Percentiles rank a stretch among this genome's conserved stretches.
phyloP scores from a whole-genome alignment of 2,113 vertebrate genomes.

The Meles meles region DNA sequence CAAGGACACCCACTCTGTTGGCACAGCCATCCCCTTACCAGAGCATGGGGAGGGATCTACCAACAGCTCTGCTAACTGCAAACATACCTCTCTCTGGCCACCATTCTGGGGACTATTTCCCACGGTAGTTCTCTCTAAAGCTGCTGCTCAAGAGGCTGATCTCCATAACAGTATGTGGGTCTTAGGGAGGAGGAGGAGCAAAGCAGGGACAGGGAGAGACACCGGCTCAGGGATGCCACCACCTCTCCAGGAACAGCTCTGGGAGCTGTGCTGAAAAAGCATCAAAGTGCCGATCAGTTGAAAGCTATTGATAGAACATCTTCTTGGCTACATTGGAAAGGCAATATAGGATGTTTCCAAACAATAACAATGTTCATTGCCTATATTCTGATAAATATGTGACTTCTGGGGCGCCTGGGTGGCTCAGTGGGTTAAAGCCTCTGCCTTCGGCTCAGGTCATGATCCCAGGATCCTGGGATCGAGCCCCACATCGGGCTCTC shows the following conservation, averaged over 20 bases:
- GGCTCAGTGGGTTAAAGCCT: no score
- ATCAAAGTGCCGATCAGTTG: not conserved
- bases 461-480: no score
- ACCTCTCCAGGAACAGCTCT: not conserved
- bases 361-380: not conserved
- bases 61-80: not conserved
- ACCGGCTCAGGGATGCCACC: not conserved
- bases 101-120: not conserved
- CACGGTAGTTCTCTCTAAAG: accelerated
- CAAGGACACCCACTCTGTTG: not conserved
- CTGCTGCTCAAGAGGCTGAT: not conserved
- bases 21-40: accelerated
- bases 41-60: not conserved
- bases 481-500: no score
- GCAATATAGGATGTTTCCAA: not conserved
- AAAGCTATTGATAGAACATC: not conserved
- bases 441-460: no score
- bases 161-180: not conserved
- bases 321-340: not conserved
- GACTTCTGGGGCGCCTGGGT: no score
- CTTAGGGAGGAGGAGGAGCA: no score
- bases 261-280: not conserved
- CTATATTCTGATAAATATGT: not conserved
- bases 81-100: no score
- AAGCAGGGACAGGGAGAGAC: accelerated